Conservation (phyloP, 2,888 invertebrate genomes). For the Leptothorax acervorum region DNA sequence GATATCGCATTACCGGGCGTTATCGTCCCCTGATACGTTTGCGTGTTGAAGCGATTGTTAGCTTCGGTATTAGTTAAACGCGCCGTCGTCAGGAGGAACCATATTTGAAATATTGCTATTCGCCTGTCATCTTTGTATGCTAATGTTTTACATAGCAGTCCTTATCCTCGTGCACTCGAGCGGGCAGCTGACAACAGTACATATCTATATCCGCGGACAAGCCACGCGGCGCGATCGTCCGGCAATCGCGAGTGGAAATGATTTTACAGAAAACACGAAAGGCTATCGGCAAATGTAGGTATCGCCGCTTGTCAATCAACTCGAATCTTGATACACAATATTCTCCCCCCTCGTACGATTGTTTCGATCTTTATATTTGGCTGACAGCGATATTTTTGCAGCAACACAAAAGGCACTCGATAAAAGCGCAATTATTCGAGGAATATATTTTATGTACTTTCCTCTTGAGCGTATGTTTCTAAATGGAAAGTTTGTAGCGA, state of each 20-base stretch:
- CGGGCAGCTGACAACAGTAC: conserved; percentile 19
- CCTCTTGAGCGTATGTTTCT: neutral
- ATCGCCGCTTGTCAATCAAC: conserved; percentile 17
- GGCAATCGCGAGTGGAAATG: conserved; percentile 34
- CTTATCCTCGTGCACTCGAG: conserved; percentile 18
- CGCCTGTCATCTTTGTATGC: conserved; percentile 60
- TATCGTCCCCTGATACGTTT: conserved; percentile 10
- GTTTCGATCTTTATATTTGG: neutral
- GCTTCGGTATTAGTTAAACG: conserved; percentile 40
- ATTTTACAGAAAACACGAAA: conserved; percentile 12
- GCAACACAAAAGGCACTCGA: neutral
- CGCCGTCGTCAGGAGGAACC: conserved; percentile 20
- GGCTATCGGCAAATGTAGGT: neutral
- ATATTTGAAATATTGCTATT: conserved; percentile 34
- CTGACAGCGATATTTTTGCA: conserved; percentile 10
- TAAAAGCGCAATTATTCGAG: conserved; percentile 22
- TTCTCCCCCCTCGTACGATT: too few relatives aligned
- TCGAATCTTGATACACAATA: neutral
- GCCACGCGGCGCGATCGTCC: neutral
- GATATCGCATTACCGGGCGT: neutral
- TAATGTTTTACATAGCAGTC: conserved; percentile 59
- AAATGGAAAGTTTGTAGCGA: conserved; percentile 13
- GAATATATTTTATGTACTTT: conserved; percentile 10
- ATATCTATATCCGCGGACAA: conserved; percentile 23
- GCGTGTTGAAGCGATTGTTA: conserved; percentile 41